Base-by-base conservation (phyloP, 1,140 invertebrate genomes). In the Luehdorfia chinensis region DNA sequence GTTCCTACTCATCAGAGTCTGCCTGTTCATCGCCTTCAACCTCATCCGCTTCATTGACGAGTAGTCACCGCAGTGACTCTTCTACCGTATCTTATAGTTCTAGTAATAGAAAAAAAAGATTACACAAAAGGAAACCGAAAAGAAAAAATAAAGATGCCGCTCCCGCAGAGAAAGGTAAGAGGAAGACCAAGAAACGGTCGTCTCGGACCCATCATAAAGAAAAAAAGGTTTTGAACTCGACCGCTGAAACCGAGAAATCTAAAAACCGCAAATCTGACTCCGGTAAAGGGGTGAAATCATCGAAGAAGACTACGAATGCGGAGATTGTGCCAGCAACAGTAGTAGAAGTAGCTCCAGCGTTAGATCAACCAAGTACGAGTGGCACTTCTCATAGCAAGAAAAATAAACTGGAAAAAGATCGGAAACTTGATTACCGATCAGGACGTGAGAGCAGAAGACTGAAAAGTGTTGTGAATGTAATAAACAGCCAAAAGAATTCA, bases 391-490 rank as follows among this genome's bases (percentile, higher is more conserved):
- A n/a, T n/a, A 47, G 25, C 9, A 54, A 33, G 34, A 54, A 50
- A 43, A 48, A 57, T 18, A 63, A 57, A 32, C 15, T 45, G 13
- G 65, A 52, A 2, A 59, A 50, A 21, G 47, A 54, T 13, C 13
- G 53, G 8, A 50, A 37, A 5, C 32, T 25, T n/a, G 36, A 49
- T 7, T 44, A 56, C 32, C 50, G 50, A 7, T 30, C 33, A 25
- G 62, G 59, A 37, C 62, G 64, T 23, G 70, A 73, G 55, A 74
- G 34, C 23, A 76, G 57, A 75, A 78, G 75, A 74, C 74, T 84
- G 70, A 75, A 59, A 51, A 84, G 77, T 57, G 80, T 81, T 43
- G 75, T 81, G 9, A 74, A 62, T 41, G 67, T 81, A 27, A 69
- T 79, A 47, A 59, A 60, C 45, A 63, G 60, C 34, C 54, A 64